Percentiles rank a stretch among this genome's conserved stretches.
Evolutionary conservation across 2,113 vertebrate species (phyloP).

Genomic region (Melanerpes aurifrons): DNA sequence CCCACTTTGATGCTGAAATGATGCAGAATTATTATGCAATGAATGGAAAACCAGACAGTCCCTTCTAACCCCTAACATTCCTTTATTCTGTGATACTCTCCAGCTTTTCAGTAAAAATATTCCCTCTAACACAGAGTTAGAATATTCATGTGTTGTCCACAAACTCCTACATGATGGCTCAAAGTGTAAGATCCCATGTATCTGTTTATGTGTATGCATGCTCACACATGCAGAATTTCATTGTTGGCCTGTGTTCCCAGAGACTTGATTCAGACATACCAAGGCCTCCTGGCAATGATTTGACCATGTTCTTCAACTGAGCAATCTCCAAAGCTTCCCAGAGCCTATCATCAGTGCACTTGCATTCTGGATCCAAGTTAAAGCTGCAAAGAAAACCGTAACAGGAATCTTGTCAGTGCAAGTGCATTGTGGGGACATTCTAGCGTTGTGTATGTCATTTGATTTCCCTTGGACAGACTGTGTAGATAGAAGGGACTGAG

Average conservation of each 20-base stretch:
- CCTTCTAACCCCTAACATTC: too few species aligned
- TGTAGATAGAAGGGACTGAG: neutral
- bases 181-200: neutral
- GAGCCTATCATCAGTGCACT: conserved; percentile 91
- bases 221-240: neutral
- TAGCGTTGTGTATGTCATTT: neutral
- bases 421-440: neutral
- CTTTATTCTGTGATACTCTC: neutral
- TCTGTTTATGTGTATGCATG: neutral
- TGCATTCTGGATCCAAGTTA: conserved; percentile 94
- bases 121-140: neutral
- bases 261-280: conserved; percentile 75
- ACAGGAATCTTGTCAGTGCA: neutral
- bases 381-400: conserved; percentile 78
- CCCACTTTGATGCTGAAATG: neutral
- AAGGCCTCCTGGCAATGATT: conserved; percentile 91
- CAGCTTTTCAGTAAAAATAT: neutral
- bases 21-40: neutral
- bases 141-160: neutral
- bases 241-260: neutral
- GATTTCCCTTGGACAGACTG: neutral
- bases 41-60: neutral
- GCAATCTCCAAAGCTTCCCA: conserved; percentile 99
- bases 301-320: conserved; percentile 98
- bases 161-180: neutral